phyloP scores from a whole-genome alignment of 2,113 vertebrate genomes.

The Beaufortia kweichowensis region DNA sequence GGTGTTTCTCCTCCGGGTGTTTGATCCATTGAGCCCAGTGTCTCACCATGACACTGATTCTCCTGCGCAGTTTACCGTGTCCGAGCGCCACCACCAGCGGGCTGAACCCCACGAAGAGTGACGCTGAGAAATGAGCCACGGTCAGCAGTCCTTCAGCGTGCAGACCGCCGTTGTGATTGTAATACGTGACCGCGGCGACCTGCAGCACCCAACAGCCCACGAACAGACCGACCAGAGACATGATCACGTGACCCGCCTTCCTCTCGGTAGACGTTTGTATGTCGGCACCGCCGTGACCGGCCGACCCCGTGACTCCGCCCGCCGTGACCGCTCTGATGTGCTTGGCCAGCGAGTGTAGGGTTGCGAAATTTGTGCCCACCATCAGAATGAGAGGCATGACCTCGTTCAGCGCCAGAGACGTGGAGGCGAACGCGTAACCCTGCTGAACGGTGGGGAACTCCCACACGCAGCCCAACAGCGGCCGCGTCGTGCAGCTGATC shows the following conservation, averaged over 20 bases:
- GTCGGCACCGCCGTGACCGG: slow-evolving; percentile 52
- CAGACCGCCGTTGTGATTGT: slow-evolving; percentile 72
- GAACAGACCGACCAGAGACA: slow-evolving; percentile 72
- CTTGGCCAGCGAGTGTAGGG: slow-evolving; percentile 69
- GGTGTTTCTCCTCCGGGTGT: slow-evolving; percentile 17
- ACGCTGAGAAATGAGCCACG: slow-evolving; percentile 75
- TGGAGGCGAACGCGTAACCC: slow-evolving; percentile 69
- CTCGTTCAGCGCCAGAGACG: slow-evolving; percentile 75
- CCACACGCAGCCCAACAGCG: slow-evolving; percentile 78
- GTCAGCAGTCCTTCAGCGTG: slow-evolving; percentile 71
- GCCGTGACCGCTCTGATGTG: slow-evolving; percentile 70
- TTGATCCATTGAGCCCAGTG: slow-evolving; percentile 48
- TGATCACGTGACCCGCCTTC: slow-evolving; percentile 76
- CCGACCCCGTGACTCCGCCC: slow-evolving; percentile 31
- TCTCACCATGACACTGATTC: slow-evolving; percentile 60
- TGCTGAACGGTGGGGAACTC: slow-evolving; percentile 68
- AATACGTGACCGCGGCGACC: slow-evolving; percentile 76
- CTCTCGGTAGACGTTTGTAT: slow-evolving; percentile 67
- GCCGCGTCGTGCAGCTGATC: slow-evolving; percentile 77
- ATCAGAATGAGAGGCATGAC: slow-evolving; percentile 73
- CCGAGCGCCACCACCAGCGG: slow-evolving; percentile 77
- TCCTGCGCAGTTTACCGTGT: slow-evolving; percentile 73
- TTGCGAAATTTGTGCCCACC: slow-evolving; percentile 72
- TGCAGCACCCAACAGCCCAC: slow-evolving; percentile 77
- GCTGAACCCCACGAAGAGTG: slow-evolving; percentile 77